Percentiles rank a stretch among this genome's conserved stretches.
These are phyloP conservation scores for Cydia fagiglandana DNA, from an alignment of 1,140 invertebrate genomes.

Conservation along the genomic window DNA sequence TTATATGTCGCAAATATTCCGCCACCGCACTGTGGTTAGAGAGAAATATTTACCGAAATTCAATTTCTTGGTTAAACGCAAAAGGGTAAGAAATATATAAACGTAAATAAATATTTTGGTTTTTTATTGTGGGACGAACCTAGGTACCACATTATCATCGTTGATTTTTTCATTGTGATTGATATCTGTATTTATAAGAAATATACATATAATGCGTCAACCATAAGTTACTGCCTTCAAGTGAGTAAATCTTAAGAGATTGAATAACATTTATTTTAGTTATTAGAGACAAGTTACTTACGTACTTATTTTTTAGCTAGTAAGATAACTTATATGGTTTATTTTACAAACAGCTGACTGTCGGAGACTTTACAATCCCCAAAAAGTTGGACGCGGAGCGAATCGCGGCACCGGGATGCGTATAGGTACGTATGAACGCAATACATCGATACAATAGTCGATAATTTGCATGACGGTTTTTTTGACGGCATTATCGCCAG, in stretches of 20 bases:
- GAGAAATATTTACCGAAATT: background rate
- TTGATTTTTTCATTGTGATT: too few species aligned
- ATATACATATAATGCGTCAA: background rate
- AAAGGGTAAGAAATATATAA: background rate
- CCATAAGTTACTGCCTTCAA: too few species aligned
- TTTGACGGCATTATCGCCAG: constrained; percentile 61
- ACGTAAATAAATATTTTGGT: too few species aligned
- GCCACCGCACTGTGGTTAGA: background rate
- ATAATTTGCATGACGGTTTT: constrained; percentile 78
- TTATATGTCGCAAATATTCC: constrained; percentile 2
- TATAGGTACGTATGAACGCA: constrained; percentile 52
- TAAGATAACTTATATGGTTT: too few species aligned
- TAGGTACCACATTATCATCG: too few species aligned
- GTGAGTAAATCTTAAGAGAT: too few species aligned
- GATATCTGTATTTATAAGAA: too few species aligned
- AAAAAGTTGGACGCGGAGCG: constrained; percentile 66
- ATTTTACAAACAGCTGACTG: constrained; percentile 60
- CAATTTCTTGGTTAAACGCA: background rate
- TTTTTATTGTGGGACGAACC: too few species aligned
- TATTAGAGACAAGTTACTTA: background rate
- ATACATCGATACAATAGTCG: constrained; percentile 65
- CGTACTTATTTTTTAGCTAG: background rate
- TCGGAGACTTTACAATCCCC: constrained; percentile 52
- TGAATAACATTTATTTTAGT: background rate
- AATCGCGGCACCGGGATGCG: constrained; percentile 64